Evolutionary conservation across 1,140 invertebrate species (phyloP).

Genomic region (Paracyclopina nana): DNA sequence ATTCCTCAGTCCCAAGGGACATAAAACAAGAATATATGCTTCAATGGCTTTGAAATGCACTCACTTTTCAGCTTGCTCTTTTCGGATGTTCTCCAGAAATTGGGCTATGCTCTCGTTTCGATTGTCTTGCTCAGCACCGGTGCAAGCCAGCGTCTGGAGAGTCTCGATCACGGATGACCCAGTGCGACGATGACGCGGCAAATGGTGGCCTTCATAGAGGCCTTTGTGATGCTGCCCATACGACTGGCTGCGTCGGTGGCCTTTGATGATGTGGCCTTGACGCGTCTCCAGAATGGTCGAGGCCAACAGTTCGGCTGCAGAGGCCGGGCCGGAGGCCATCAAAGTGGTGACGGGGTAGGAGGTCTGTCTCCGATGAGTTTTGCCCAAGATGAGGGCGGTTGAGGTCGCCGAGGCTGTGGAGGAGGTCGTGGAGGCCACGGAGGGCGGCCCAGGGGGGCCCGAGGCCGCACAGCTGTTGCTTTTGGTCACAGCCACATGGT

Average conservation of each 20-base stretch:
- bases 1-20: too few species aligned
- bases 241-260: not conserved
- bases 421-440: not conserved
- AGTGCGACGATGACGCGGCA: not conserved
- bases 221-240: not conserved
- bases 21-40: too few species aligned
- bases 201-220: not conserved
- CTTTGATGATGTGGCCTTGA: not conserved
- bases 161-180: conserved; percentile 11
- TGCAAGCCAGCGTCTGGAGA: conserved; percentile 8
- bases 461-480: not conserved
- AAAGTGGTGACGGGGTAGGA: not conserved
- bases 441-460: not conserved
- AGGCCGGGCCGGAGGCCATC: too few species aligned
- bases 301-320: too few species aligned
- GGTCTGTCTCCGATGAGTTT: not conserved
- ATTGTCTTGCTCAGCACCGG: not conserved
- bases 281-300: not conserved
- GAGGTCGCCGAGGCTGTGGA: not conserved
- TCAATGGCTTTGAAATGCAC: too few species aligned
- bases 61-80: conserved; percentile 6
- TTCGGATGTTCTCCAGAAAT: conserved; percentile 11
- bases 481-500: not conserved
- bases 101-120: conserved; percentile 1
- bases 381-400: not conserved